A percentile compares a stretch with the other conserved stretches of the same genome.
These are phyloP conservation scores for Cheirogaleus medius DNA, from an alignment of 2,113 vertebrate genomes.

Conservation along the genomic window DNA sequence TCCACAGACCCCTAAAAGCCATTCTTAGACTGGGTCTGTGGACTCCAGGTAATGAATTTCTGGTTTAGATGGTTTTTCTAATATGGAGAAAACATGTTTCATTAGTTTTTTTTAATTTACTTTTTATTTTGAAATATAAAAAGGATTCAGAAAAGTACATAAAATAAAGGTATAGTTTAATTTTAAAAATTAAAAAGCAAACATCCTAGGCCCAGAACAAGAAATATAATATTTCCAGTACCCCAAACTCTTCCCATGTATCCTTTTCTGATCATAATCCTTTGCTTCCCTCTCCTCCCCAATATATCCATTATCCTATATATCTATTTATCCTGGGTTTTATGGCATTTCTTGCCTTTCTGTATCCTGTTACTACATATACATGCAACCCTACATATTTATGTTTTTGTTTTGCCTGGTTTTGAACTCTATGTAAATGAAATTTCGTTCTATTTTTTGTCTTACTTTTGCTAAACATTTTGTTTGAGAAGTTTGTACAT, in stretches of 20 bases:
- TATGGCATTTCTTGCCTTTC: not conserved
- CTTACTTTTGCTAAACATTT: not conserved
- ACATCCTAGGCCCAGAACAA: not conserved
- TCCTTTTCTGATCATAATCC: not conserved
- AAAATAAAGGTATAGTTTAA: not conserved
- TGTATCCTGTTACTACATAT: not conserved
- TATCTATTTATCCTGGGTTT: not conserved
- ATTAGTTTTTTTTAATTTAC: not conserved
- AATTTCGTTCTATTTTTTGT: not conserved
- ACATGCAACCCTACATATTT: not conserved
- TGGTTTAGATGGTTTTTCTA: not conserved
- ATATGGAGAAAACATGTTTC: not conserved
- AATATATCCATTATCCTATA: too few relatives aligned
- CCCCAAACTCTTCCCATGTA: not conserved
- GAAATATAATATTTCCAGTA: not conserved
- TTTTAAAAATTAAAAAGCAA: constrained; percentile 23
- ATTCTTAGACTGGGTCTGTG: not conserved
- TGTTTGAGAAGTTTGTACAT: not conserved
- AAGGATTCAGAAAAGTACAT: not conserved
- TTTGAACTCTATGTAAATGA: constrained; percentile 14
- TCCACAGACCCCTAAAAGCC: not conserved
- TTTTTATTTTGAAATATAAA: constrained; percentile 29
- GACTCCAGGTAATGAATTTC: not conserved
- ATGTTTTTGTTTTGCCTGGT: constrained; percentile 11
- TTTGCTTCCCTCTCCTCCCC: not conserved